Base-by-base conservation (phyloP, 2,888 invertebrate species). In the Callyntrura sp. region DNA sequence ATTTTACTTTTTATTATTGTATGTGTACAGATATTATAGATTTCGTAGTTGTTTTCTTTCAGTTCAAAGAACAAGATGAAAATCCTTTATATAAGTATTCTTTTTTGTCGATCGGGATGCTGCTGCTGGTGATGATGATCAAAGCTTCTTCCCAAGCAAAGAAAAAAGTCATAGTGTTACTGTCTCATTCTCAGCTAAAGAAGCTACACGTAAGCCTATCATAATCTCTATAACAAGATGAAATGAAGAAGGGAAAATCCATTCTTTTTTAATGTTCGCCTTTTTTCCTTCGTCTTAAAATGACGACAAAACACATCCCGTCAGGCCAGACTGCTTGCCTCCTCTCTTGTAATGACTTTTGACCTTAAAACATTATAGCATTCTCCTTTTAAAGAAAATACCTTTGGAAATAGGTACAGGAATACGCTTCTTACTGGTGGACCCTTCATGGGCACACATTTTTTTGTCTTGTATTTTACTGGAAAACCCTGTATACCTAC, bases 311-410 rank as follows among this genome's bases (percentile, higher is more conserved):
- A 62, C 85, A 90, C 76, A 90, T 88, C 89, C 87, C 90, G 90
- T 87, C 92, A 92, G 89, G 90, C 92, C 91, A 93, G 93, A 93
- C 93, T 92, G 93, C 92, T 65, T 93, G 93, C 92, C 92, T 92
- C 91, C 93, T 91, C 73, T 48, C 62, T 60, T 82, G 82, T 88
- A 88, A 88, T 88, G 88, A 88, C 88, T 82, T 88, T 88, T 88
- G 88, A 88, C 82, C 88, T 88, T 70, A 81, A 35, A 79, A 51
- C 35, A 60, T 85, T 60, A 28, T 86, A 78, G 3, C 70, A 8
- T 62, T 43, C 51, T 51, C 68, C 35, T 45, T 78, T 48, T 14
- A 62, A 62, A 48, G 45, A 23, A 23, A 23, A 20, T 35, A 35
- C 35, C 35, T 35, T 35, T 35, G 35, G 35, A 35, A 35, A 35